A percentile compares a stretch with the other conserved stretches of the same genome.
phyloP scores from a whole-genome alignment of 2,113 vertebrate species.

The Ceyx melanurus region DNA sequence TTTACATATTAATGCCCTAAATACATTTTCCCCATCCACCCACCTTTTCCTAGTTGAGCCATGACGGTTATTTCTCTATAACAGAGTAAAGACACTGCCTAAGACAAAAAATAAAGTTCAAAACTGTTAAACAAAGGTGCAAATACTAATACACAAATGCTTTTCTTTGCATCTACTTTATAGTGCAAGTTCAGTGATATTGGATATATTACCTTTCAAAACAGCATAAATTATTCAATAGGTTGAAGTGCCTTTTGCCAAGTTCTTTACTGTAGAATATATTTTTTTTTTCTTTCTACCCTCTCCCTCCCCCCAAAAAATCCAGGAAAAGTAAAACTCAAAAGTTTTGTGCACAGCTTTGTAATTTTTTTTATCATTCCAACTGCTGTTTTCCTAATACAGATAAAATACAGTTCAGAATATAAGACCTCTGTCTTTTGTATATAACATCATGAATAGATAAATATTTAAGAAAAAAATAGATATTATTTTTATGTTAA shows the following conservation, averaged over 20 bases:
- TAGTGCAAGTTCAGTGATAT: neutral
- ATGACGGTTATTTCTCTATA: neutral
- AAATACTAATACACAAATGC: neutral
- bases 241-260: neutral
- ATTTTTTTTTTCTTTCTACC: neutral
- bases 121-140: neutral
- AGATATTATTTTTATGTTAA: neutral
- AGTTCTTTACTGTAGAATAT: neutral
- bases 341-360: neutral
- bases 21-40: neutral
- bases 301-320: neutral
- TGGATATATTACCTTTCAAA: neutral
- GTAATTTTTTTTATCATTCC: neutral
- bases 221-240: neutral
- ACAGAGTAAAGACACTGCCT: neutral
- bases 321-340: neutral
- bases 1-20: neutral
- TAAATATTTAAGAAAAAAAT: neutral
- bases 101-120: neutral
- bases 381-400: neutral
- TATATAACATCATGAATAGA: neutral
- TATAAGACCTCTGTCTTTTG: neutral
- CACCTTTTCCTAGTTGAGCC: neutral
- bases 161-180: neutral
- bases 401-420: neutral